Evolutionary conservation across 2,888 invertebrate genomes (phyloP).

Genomic region (Drosophila niveifrons): DNA sequence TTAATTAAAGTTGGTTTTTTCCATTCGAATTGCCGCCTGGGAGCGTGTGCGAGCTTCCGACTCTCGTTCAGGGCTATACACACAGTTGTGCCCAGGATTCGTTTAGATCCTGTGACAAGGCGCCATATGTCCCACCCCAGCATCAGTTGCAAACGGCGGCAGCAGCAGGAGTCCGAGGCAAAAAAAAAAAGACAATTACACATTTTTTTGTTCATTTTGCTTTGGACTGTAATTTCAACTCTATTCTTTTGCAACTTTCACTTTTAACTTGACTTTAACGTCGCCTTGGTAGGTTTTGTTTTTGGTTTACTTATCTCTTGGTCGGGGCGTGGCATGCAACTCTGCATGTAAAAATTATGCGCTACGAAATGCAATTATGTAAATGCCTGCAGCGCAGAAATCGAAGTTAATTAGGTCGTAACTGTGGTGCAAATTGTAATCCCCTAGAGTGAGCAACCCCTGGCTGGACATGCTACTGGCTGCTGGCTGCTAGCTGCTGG

Average conservation of each 20-base stretch:
- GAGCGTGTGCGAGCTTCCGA: conserved; percentile 23
- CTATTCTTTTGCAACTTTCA: conserved; percentile 56
- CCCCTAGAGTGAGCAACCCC: conserved; percentile 27
- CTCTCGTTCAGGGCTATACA: conserved; percentile 8
- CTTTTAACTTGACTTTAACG: conserved; percentile 63
- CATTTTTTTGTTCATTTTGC: conserved; percentile 37
- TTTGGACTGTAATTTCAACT: conserved; percentile 55
- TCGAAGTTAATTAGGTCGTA: conserved; percentile 79
- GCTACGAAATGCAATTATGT: conserved; percentile 75
- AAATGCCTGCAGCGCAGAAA: conserved; percentile 71
- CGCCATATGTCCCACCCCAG: conserved; percentile 63
- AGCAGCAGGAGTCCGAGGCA: conserved; percentile 4
- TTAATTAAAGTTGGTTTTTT: conserved; percentile 66
- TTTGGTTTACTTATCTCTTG: conserved; percentile 39
- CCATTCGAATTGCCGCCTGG: conserved; percentile 29
- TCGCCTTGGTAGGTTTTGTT: conserved; percentile 26
- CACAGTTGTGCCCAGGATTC: conserved; percentile 31
- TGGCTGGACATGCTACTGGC: not conserved
- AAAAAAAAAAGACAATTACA: conserved; percentile 66
- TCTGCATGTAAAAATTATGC: conserved; percentile 63
- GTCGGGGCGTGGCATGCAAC: conserved; percentile 19
- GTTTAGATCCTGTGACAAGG: conserved; percentile 44
- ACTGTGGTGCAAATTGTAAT: conserved; percentile 67
- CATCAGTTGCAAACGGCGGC: conserved; percentile 9
- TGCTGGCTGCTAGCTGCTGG: not conserved